Percentiles rank a stretch among this genome's conserved stretches.
phyloP scores from a whole-genome alignment of 2,113 vertebrate species.

The Tyto alba region DNA sequence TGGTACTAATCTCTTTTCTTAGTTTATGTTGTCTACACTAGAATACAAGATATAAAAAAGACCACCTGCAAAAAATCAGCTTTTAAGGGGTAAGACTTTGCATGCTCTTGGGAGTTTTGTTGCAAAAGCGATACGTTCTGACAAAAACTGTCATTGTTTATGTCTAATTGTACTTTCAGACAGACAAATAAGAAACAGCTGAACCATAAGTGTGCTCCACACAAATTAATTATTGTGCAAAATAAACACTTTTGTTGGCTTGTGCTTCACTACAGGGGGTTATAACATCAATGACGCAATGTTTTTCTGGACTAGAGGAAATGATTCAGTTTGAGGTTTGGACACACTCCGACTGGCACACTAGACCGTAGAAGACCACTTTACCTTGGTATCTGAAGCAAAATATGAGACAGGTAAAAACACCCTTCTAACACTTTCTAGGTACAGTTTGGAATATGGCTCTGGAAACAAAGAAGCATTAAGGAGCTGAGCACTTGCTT shows the following conservation, averaged over 20 bases:
- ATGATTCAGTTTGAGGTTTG: slow-evolving; percentile 86
- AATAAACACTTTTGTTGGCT: slow-evolving; percentile 1
- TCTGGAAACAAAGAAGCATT: neutral
- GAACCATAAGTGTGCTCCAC: neutral
- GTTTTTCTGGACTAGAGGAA: slow-evolving; percentile 91
- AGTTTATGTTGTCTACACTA: neutral
- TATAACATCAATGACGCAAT: slow-evolving; percentile 89
- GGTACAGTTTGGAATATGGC: neutral
- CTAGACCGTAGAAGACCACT: slow-evolving; percentile 88
- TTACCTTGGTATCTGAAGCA: slow-evolving; percentile 86
- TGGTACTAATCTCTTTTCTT: neutral
- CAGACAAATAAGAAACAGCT: slow-evolving; percentile 15
- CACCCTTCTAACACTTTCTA: neutral
- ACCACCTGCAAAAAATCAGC: neutral
- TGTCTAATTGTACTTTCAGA: neutral
- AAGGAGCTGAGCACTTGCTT: neutral
- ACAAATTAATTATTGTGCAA: neutral
- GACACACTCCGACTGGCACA: slow-evolving; percentile 83
- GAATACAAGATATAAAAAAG: neutral
- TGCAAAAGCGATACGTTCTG: neutral
- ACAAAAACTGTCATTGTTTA: neutral
- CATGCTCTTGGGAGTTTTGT: neutral
- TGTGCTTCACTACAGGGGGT: slow-evolving; percentile 75
- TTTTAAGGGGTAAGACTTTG: neutral
- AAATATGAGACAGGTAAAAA: slow-evolving; percentile 87